Evolutionary conservation across 2,797 vertebrate species (phyloP), one percentile per base, ranked within the genome.

Genomic region (Urocyon cinereoargenteus): DNA sequence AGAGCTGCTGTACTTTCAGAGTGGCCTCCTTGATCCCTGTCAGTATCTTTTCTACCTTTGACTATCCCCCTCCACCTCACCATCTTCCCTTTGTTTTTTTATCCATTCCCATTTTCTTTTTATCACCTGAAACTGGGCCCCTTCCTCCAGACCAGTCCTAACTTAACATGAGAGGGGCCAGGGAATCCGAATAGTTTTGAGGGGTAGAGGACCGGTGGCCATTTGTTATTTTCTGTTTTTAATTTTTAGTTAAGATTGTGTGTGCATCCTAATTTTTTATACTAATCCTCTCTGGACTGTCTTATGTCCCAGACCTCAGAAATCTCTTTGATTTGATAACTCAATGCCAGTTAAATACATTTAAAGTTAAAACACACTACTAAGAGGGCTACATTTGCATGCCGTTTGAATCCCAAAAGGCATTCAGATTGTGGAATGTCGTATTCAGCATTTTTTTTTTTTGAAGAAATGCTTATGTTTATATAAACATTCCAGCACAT

Each of bases 201-300:
- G 36, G 61, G n/a, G 81, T 78, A 22, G 5, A 28, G 12, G 40
- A 18, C 19, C 57, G 5, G 21, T 68, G 66, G 13, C 55, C 21
- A 4, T 36, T 4, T 82, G 24, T n/a, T 55, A 26, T 61, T 57
- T 85, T 90, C 79, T 49, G 55, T 78, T 96, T 78, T 59, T 51
- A 83, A 1, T 91, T 91, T 91, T 81, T 31, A 59, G 66, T 72
- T 34, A 82, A 24, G 62, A 28, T 68, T 73, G 53, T 96, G 6
- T 22, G 19, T 34, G 18, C 24, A 15, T 40, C n/a, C 12, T 57
- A 3, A 53, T 51, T 75, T 57, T 86, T 87, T 66, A 45, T 61
- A 28, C 28, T 53, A 22, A 36, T 64, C 3, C 13, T 28, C 28
- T 28, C 2, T 31, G 21, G 53, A 7, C 31, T 73, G 3, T 86